Evolutionary conservation across 1,140 invertebrate species (phyloP), one percentile per base, ranked within the genome.

Genomic region (Zaprionus kolodkinae): DNA sequence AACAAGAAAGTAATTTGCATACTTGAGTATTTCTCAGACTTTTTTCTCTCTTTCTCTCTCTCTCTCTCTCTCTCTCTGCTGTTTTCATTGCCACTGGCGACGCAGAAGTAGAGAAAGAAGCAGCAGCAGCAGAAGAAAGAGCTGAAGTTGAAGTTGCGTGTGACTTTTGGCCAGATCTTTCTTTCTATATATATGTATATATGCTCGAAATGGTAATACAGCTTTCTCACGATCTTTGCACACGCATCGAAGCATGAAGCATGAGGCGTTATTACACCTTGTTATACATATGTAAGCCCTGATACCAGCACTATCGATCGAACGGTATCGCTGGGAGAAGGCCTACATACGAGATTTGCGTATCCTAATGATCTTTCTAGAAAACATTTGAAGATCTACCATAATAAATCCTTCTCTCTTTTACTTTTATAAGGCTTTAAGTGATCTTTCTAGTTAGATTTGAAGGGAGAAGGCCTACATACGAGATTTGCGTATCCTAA

Each of bases 1-100:
- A 59, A 60, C 62, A 60, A 56, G 65, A 74, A 74, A 69, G 57
- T 40, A 45, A 74, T 74, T 74, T 74, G 50, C 65, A 74, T 74
- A 57, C n/a, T 62, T 45, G 45, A 54, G 21, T 66, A 64, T 54
- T 52, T 66, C 12, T 27, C 27, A 25, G 27, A 30, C 52, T 5
- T 68, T 61, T 54, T 9, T 59, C 10, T 65, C 27, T 60, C 17
- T 33, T 33, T 66, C n/a, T 27, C n/a, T 63, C 54, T 43, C n/a
- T 21, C 21, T 59, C 10, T 57, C 27, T 60, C 17, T 33, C 33
- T 66, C n/a, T 27, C n/a, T 63, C 54, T 43, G 21, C n/a, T 40
- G 33, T 64, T n/a, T 71, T 64, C 52, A 64, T 64, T 64, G 68
- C 68, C 60, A 56, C 17, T 62, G 35, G 57, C 67, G 25, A 61